phyloP scores from a whole-genome alignment of 2,888 invertebrate genomes.

The Brenthis hecate region DNA sequence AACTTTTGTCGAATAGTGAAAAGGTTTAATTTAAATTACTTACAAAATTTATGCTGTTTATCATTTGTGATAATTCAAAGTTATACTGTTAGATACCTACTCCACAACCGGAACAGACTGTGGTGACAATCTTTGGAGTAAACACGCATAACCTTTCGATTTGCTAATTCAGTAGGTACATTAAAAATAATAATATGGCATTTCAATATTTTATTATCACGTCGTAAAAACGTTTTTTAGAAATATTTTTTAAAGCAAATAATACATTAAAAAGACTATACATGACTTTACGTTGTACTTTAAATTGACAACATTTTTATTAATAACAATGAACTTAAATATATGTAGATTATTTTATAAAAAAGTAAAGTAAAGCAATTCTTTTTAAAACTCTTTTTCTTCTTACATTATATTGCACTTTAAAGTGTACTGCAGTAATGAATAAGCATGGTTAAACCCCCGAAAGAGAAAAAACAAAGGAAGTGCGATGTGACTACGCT shows the following conservation, averaged over 20 bases:
- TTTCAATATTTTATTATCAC: slow-evolving; percentile 1
- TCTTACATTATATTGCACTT: slow-evolving; percentile 2
- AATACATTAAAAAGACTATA: not conserved
- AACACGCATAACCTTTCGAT: not conserved
- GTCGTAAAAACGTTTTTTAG: slow-evolving; percentile 18
- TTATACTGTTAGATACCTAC: no score
- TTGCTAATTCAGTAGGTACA: not conserved
- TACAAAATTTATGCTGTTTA: not conserved
- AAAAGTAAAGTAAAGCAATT: not conserved
- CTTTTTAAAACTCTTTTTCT: not conserved
- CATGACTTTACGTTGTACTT: not conserved
- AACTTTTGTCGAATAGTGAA: not conserved
- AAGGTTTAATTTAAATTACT: not conserved
- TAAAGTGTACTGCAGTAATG: not conserved
- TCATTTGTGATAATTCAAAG: no score
- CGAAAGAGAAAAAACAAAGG: no score
- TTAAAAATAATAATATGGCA: slow-evolving; percentile 17
- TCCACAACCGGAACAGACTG: no score
- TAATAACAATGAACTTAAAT: not conserved
- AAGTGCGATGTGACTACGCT: no score
- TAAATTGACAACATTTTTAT: not conserved
- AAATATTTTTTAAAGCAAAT: slow-evolving; percentile 11
- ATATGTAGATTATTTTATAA: not conserved
- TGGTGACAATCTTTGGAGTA: not conserved
- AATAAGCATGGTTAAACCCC: no score